Conservation (phyloP, 1,140 invertebrate species). For the Drosophila rhopaloa region DNA sequence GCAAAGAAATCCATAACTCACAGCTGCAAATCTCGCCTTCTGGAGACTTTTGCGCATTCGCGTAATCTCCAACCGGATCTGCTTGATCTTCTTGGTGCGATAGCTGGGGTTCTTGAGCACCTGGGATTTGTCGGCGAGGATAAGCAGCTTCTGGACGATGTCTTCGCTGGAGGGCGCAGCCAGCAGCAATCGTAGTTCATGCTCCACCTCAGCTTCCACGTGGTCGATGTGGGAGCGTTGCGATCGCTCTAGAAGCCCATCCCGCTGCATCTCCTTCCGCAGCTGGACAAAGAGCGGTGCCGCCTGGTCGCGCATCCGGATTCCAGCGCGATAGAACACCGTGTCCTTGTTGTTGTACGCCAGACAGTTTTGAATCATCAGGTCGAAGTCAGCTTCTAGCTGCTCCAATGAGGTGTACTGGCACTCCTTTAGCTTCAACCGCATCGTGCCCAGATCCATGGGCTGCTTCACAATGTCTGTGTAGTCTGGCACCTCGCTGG, state of each 20-base stretch:
- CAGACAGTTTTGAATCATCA: constrained; percentile 98
- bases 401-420: constrained; percentile 91
- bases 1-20: constrained; percentile 24
- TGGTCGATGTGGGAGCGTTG: constrained; percentile 82
- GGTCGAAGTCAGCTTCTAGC: constrained; percentile 95
- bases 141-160: constrained; percentile 86
- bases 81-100: constrained; percentile 85
- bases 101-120: constrained; percentile 86
- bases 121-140: constrained; percentile 86
- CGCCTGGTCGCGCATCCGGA: constrained; percentile 95
- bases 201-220: constrained; percentile 85
- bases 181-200: constrained; percentile 85
- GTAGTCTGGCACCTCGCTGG: constrained; percentile 96
- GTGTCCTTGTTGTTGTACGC: constrained; percentile 98
- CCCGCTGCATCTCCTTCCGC: constrained; percentile 89
- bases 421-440: constrained; percentile 90
- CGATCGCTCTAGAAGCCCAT: constrained; percentile 85
- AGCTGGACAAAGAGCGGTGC: constrained; percentile 91
- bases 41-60: constrained; percentile 80
- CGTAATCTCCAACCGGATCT: constrained; percentile 85
- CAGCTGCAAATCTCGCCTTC: constrained; percentile 70
- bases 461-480: constrained; percentile 95
- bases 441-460: constrained; percentile 98
- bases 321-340: constrained; percentile 92
- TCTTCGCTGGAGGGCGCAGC: constrained; percentile 81